Conservation (phyloP, 2,113 vertebrate genomes). For the Heloderma charlesbogerti region DNA sequence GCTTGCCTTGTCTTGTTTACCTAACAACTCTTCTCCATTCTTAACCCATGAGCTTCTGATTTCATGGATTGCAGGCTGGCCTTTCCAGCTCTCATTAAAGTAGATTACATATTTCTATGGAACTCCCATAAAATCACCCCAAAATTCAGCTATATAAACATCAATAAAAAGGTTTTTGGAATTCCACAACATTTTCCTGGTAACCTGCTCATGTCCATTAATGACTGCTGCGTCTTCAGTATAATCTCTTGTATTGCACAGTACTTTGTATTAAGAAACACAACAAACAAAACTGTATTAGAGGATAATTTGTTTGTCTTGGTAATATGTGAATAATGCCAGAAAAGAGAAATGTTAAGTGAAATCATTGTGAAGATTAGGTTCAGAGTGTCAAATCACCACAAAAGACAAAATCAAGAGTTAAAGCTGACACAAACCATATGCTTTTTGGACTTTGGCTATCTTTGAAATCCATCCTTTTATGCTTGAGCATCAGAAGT, state of each 20-base stretch:
- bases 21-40: not conserved
- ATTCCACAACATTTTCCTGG: not conserved
- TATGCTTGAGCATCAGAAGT: conserved; percentile 1
- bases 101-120: not conserved
- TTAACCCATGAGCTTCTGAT: not conserved
- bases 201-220: not conserved
- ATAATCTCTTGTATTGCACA: not conserved
- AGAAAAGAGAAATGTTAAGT: not conserved
- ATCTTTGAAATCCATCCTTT: conserved; percentile 1
- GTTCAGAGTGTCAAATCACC: not conserved
- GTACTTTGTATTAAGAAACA: not conserved
- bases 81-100: not conserved
- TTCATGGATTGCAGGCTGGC: not conserved
- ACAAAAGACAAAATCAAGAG: not conserved
- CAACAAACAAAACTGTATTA: not conserved
- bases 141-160: not conserved
- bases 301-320: not conserved
- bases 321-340: not conserved
- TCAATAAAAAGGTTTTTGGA: not conserved
- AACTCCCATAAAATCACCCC: not conserved
- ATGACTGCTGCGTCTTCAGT: not conserved
- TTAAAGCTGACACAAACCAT: conserved; percentile 3
- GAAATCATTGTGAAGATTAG: not conserved
- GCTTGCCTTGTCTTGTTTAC: not conserved
- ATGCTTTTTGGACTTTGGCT: not conserved